Conservation (phyloP, 2,113 vertebrate species). For the Ctenodactylus gundi region DNA sequence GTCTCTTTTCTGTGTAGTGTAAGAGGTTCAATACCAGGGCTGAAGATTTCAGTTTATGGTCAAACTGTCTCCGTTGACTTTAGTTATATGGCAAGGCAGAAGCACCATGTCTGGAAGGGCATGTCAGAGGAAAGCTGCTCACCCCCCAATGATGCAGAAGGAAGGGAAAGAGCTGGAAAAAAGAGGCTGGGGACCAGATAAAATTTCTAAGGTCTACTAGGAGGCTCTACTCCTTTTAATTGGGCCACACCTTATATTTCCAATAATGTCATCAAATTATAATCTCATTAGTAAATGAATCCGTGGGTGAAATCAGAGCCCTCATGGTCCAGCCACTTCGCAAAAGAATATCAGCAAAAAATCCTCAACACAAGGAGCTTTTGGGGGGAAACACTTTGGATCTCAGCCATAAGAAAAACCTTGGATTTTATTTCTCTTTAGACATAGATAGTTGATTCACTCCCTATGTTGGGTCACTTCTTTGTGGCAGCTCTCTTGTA, state of each 20-base stretch:
- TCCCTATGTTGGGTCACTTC: no score
- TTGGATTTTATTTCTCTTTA: not conserved
- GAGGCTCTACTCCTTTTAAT: not conserved
- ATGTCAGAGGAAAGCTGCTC: not conserved
- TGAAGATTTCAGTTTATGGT: not conserved
- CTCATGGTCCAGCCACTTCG: not conserved
- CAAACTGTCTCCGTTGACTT: not conserved
- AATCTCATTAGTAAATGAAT: not conserved
- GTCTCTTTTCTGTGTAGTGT: accelerated
- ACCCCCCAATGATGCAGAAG: not conserved
- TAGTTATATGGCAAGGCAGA: not conserved
- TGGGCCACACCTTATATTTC: not conserved
- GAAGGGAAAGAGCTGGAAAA: not conserved
- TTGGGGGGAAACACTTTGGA: not conserved
- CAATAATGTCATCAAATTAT: not conserved
- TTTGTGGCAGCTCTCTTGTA: not conserved
- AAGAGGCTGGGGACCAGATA: no score
- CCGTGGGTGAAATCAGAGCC: not conserved
- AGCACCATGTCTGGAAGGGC: not conserved
- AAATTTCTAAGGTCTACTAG: no score
- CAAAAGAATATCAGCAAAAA: not conserved
- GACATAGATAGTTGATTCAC: accelerated
- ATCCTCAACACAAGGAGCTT: not conserved
- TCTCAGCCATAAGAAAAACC: not conserved
- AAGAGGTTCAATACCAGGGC: not conserved